Conservation (phyloP, 2,113 vertebrate species). For the Sminthopsis crassicaudata region DNA sequence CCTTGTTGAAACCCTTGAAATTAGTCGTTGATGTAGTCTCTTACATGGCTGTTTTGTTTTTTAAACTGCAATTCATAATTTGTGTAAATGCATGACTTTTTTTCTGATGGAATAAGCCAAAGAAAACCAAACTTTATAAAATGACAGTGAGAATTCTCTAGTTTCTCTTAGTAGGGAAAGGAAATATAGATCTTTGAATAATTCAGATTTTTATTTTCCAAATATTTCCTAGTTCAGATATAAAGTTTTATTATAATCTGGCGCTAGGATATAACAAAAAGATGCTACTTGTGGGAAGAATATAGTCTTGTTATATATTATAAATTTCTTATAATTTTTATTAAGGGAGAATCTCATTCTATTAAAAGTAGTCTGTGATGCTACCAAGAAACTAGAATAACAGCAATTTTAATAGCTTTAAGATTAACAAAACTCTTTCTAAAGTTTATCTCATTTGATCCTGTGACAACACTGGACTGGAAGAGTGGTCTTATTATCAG, state of each 20-base stretch:
- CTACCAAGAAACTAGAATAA: background rate
- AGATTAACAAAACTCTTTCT: background rate
- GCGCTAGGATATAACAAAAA: background rate
- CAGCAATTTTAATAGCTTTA: background rate
- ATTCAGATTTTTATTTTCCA: background rate
- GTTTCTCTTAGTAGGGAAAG: background rate
- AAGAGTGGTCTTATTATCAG: background rate
- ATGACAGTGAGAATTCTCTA: background rate
- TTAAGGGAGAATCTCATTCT: background rate
- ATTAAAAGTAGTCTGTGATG: background rate
- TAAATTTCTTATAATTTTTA: background rate
- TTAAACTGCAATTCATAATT: background rate
- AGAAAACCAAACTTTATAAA: background rate
- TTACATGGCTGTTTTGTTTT: background rate
- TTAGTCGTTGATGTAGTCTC: too few species aligned
- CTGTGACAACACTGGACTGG: background rate
- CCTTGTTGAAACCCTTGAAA: too few species aligned
- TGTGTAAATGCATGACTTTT: background rate
- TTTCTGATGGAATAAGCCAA: background rate
- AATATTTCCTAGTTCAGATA: background rate
- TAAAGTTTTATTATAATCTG: background rate
- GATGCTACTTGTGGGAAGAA: background rate
- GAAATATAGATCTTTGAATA: background rate
- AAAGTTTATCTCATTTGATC: background rate
- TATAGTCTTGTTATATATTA: background rate